Percentiles rank a stretch among this genome's conserved stretches.
Conservation (phyloP, 37 sponge, comb jelly and placozoan species). For the Haliclona indistincta region DNA sequence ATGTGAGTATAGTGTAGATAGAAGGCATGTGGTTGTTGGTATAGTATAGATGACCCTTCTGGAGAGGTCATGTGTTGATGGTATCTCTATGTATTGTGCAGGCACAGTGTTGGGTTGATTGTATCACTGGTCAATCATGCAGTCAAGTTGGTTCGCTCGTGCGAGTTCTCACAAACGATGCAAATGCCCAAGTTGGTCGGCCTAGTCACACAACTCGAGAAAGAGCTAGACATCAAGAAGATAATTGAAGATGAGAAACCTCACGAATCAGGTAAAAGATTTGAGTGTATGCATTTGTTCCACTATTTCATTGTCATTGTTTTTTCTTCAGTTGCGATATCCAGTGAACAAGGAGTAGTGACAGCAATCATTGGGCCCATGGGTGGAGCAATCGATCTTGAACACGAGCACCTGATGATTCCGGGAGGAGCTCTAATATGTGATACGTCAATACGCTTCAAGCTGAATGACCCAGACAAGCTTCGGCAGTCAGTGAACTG, state of each 20-base stretch:
- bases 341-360: too few relatives aligned
- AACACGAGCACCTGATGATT: slow-evolving; percentile 2
- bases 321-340: too few relatives aligned
- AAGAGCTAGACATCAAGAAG: slow-evolving; percentile 44
- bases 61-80: neutral
- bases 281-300: too few relatives aligned
- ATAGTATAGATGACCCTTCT: neutral
- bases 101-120: slow-evolving; percentile 1
- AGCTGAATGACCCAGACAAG: slow-evolving; percentile 11
- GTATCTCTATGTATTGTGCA: neutral
- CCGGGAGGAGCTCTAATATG: slow-evolving; percentile 30
- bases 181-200: slow-evolving; percentile 49
- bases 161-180: slow-evolving; percentile 20
- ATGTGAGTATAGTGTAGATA: neutral
- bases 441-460: slow-evolving; percentile 23
- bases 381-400: neutral
- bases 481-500: slow-evolving; percentile 17
- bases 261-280: too few relatives aligned
- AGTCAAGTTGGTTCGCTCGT: slow-evolving; percentile 25
- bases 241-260: slow-evolving; percentile 13
- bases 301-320: too few relatives aligned
- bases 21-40: neutral
- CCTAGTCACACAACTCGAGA: slow-evolving; percentile 50
- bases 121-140: slow-evolving; percentile 17
- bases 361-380: too few relatives aligned